Evolutionary conservation across 1,140 invertebrate genomes (phyloP).

Genomic region (Sinonovacula constricta): DNA sequence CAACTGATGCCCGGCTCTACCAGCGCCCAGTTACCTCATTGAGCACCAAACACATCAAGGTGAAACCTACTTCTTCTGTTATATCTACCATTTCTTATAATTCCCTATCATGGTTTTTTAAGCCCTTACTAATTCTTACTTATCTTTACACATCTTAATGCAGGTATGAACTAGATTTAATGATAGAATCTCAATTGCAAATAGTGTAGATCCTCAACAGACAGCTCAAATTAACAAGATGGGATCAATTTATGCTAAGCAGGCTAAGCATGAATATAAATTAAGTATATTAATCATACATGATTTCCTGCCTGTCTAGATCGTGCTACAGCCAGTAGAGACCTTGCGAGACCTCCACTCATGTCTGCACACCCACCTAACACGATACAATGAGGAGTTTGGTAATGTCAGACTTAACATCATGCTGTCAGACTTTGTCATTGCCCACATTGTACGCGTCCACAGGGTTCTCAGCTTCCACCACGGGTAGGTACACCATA

Average conservation of each 20-base stretch:
- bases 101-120: too few species aligned
- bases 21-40: constrained; percentile 72
- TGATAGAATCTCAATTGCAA: too few species aligned
- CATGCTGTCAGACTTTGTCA: constrained; percentile 76
- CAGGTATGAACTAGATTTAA: too few species aligned
- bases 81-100: too few species aligned
- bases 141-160: too few species aligned
- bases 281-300: too few species aligned
- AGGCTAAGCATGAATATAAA: too few species aligned
- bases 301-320: constrained; percentile 52
- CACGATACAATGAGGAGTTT: constrained; percentile 77
- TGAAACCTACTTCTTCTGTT: too few species aligned
- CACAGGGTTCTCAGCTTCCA: constrained; percentile 77
- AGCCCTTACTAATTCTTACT: too few species aligned
- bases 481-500: constrained; percentile 75
- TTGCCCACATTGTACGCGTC: constrained; percentile 75
- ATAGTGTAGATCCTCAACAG: too few species aligned
- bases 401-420: constrained; percentile 75
- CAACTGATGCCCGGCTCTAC: constrained; percentile 72
- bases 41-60: constrained; percentile 73
- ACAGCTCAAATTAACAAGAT: too few species aligned
- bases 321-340: constrained; percentile 73
- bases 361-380: constrained; percentile 74
- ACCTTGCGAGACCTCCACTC: constrained; percentile 71
- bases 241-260: too few species aligned